Percentiles rank a stretch among this genome's conserved stretches.
phyloP scores from a whole-genome alignment of 2,113 vertebrate species.

The Panthera uncia region DNA sequence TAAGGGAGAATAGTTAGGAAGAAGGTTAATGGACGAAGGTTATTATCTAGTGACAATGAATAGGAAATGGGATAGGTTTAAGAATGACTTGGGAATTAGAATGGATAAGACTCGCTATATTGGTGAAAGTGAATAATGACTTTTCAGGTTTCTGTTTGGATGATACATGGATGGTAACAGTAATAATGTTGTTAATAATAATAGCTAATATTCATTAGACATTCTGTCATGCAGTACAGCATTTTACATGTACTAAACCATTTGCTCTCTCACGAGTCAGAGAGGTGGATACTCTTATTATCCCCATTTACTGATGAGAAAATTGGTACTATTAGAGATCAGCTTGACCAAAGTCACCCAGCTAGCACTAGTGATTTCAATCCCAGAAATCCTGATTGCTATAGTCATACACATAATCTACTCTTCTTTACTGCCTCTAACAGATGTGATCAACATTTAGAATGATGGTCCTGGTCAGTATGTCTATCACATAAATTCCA shows the following conservation, averaged over 20 bases:
- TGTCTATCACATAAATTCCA: neutral
- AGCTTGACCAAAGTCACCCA: neutral
- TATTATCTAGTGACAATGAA: neutral
- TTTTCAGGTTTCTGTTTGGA: conserved; percentile 15
- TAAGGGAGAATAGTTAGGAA: neutral
- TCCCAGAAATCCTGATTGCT: neutral
- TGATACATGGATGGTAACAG: neutral
- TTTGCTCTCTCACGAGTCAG: neutral
- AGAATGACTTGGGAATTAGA: conserved; percentile 36
- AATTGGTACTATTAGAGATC: neutral
- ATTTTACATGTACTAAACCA: neutral
- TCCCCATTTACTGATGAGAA: neutral
- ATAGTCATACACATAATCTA: neutral
- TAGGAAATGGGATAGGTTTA: neutral
- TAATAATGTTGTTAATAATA: neutral
- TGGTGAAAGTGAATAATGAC: neutral
- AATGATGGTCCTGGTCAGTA: neutral
- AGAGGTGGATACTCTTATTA: neutral
- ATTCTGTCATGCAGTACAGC: neutral
- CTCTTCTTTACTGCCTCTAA: neutral
- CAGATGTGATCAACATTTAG: neutral
- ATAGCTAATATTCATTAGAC: neutral
- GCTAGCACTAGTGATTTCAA: neutral
- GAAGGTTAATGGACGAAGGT: neutral
- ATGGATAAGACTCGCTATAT: neutral